phyloP scores from a whole-genome alignment of 2,888 invertebrate genomes.

The Smittia sp. region DNA sequence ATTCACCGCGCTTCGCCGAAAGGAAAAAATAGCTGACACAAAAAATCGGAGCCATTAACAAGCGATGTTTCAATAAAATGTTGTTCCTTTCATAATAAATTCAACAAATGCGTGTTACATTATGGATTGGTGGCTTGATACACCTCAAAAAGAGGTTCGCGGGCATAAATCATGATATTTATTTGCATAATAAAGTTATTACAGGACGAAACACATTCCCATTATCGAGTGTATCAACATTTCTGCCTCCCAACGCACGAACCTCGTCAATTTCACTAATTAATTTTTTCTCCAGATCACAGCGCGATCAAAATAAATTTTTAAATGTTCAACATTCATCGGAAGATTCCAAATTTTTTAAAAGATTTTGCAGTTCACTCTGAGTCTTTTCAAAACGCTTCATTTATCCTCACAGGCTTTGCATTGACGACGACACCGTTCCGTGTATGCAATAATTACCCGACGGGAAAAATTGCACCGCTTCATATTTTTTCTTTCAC shows the following conservation, averaged over 20 bases:
- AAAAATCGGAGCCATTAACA: slow-evolving; percentile 1
- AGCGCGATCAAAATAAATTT: not conserved
- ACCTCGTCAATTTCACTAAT: not conserved
- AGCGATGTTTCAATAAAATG: not conserved
- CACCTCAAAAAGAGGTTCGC: slow-evolving; percentile 33
- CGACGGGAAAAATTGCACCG: not conserved
- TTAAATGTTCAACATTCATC: not conserved
- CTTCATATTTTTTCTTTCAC: not conserved
- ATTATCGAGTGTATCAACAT: not conserved
- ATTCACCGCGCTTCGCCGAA: too few species aligned
- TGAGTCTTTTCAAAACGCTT: too few species aligned
- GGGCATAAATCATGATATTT: slow-evolving; percentile 38
- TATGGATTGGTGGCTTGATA: slow-evolving; percentile 24
- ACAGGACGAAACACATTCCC: slow-evolving; percentile 27
- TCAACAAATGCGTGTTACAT: slow-evolving; percentile 31
- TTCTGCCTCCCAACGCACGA: not conserved
- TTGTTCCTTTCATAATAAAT: slow-evolving; percentile 10
- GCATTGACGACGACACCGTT: too few species aligned
- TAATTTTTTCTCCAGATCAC: not conserved
- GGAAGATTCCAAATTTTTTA: not conserved
- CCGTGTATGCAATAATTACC: not conserved
- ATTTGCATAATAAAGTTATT: slow-evolving; percentile 41
- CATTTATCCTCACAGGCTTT: too few species aligned
- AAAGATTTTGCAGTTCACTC: too few species aligned
- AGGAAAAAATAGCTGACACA: too few species aligned